phyloP scores from a whole-genome alignment of 2,888 invertebrate genomes.

The Nomada ferruginata region DNA sequence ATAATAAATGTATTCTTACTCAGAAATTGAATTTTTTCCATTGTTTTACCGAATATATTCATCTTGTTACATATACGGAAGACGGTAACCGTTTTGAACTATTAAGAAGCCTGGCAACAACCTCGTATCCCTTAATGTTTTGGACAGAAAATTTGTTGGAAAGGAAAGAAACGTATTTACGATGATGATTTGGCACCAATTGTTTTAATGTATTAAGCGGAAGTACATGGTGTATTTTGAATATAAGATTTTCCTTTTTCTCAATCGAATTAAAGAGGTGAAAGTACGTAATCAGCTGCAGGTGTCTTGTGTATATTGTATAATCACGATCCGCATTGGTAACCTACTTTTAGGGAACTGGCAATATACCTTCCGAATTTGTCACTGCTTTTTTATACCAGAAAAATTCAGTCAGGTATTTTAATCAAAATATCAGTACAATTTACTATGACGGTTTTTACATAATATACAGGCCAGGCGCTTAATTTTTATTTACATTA shows the following conservation, averaged over 20 bases:
- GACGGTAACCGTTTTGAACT: too few species aligned
- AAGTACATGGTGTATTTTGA: neutral
- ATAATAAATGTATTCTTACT: too few species aligned
- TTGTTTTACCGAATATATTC: too few species aligned
- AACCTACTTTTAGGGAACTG: conserved; percentile 15
- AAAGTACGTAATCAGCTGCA: conserved; percentile 17
- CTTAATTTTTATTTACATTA: too few species aligned
- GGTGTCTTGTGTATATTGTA: conserved; percentile 17
- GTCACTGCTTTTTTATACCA: neutral
- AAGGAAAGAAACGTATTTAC: neutral
- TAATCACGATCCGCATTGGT: conserved; percentile 15
- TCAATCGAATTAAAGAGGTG: conserved; percentile 28
- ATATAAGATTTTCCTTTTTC: neutral
- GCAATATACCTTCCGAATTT: neutral
- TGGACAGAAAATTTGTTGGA: neutral
- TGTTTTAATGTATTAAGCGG: neutral
- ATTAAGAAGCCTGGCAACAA: too few species aligned
- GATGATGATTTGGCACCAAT: neutral
- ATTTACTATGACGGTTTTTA: too few species aligned
- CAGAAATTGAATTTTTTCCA: too few species aligned
- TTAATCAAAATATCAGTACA: too few species aligned
- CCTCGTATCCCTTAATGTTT: neutral
- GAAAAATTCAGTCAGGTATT: too few species aligned
- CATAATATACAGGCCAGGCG: too few species aligned
- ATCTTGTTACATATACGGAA: too few species aligned